These are phyloP conservation scores for Drymodes brunneopygia DNA, from an alignment of 2,113 vertebrate species.

Conservation along the genomic window DNA sequence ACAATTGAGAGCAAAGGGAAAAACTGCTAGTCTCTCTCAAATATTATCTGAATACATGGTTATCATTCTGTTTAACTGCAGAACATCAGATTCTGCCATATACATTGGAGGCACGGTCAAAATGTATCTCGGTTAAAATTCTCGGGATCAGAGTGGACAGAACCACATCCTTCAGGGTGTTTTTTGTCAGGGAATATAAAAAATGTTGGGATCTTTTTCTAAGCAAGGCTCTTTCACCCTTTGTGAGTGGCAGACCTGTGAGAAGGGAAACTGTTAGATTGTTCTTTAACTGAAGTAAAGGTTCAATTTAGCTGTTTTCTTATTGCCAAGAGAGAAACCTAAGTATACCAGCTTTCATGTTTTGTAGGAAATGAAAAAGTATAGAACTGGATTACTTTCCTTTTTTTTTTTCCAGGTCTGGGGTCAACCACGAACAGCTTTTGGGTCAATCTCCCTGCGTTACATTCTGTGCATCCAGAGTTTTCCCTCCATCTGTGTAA, in stretches of 20 bases:
- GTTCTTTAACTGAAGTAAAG: conserved; percentile 21
- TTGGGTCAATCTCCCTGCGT: conserved; percentile 24
- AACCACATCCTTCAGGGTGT: not conserved
- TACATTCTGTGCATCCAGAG: not conserved
- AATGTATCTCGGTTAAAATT: not conserved
- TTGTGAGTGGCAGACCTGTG: not conserved
- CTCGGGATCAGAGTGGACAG: not conserved
- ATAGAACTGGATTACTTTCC: conserved; percentile 52
- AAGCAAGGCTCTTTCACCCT: not conserved
- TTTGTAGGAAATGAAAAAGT: conserved; percentile 65
- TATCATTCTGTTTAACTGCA: not conserved
- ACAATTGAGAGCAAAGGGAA: not conserved
- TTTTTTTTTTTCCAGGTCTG: conserved; percentile 26
- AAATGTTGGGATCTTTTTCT: not conserved
- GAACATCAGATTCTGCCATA: not conserved
- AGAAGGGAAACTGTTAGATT: not conserved
- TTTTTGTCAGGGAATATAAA: not conserved
- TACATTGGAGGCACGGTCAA: not conserved
- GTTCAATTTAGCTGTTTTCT: conserved; percentile 48
- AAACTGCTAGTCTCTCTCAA: not conserved
- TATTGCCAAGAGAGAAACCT: not conserved
- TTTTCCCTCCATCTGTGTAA: not conserved
- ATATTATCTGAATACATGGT: not conserved
- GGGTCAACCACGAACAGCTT: conserved; percentile 48
- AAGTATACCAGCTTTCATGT: conserved; percentile 52